Evolutionary conservation across 2,113 vertebrate species (phyloP).

Genomic region (Sorex araneus): DNA sequence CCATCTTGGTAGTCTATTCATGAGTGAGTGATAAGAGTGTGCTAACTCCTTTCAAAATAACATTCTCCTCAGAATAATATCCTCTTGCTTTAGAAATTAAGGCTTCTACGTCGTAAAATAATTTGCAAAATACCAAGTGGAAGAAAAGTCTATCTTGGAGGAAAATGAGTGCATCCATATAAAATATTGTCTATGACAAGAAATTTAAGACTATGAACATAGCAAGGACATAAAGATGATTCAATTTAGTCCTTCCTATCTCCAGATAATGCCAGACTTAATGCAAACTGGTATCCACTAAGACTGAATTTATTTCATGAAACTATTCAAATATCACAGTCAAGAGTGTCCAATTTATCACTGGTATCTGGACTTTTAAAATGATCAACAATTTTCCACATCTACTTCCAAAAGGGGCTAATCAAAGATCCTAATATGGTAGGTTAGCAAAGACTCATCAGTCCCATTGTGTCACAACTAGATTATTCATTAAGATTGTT

Average conservation of each 20-base stretch:
- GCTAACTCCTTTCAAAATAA: not conserved
- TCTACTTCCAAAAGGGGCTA: not conserved
- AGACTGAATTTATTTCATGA: not conserved
- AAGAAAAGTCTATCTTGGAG: constrained; percentile 19
- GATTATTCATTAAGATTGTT: constrained; percentile 77
- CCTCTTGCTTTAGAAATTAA: constrained; percentile 19
- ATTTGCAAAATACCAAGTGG: constrained; percentile 12
- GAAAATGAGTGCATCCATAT: not conserved
- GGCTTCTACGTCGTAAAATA: not conserved
- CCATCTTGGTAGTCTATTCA: constrained; percentile 14
- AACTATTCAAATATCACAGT: constrained; percentile 33
- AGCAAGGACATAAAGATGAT: not conserved
- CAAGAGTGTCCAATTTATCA: not conserved
- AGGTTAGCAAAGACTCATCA: constrained; percentile 79
- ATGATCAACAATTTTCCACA: not conserved
- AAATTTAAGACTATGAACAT: constrained; percentile 7
- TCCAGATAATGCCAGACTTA: not conserved
- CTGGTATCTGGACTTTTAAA: constrained; percentile 14
- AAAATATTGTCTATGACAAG: constrained; percentile 8
- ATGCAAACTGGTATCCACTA: not conserved
- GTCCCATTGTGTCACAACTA: constrained; percentile 76
- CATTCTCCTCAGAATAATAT: constrained; percentile 19
- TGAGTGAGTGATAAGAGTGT: not conserved
- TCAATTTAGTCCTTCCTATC: not conserved
- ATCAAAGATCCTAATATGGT: constrained; percentile 73